phyloP scores from a whole-genome alignment of 2,113 vertebrate species.

The Lamprotornis superbus region DNA sequence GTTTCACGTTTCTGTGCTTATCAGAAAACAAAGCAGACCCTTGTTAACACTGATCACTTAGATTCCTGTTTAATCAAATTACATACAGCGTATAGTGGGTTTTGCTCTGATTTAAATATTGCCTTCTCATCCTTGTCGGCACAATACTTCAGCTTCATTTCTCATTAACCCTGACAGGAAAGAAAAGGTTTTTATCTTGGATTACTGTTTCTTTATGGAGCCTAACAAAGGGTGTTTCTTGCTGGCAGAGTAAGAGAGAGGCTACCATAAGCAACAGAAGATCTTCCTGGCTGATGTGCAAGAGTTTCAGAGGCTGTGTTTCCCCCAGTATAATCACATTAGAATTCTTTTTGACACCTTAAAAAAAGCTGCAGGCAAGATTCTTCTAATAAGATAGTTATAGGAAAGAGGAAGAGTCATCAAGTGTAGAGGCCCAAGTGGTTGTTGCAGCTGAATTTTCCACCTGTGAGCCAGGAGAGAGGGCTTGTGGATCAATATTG shows the following conservation, averaged over 20 bases:
- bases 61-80: slow-evolving; percentile 54
- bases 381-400: not conserved
- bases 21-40: slow-evolving; percentile 43
- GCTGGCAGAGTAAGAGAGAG: not conserved
- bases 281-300: not conserved
- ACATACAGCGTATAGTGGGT: not conserved
- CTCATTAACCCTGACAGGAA: slow-evolving; percentile 10
- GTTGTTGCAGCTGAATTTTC: not conserved
- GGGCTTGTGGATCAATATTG: not conserved
- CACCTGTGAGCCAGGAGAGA: not conserved
- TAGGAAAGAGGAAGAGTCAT: not conserved
- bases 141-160: slow-evolving; percentile 24
- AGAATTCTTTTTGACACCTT: not conserved
- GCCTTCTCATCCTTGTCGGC: slow-evolving; percentile 34
- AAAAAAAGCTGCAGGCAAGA: not conserved
- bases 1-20: slow-evolving; percentile 17
- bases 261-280: not conserved
- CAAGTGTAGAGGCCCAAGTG: not conserved
- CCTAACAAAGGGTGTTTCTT: not conserved
- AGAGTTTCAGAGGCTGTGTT: not conserved
- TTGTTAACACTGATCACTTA: slow-evolving; percentile 49
- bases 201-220: not conserved
- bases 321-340: not conserved
- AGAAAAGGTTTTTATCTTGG: not conserved
- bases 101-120: slow-evolving; percentile 48